Percentiles rank a stretch among this genome's conserved stretches.
These are phyloP conservation scores for Volucella inanis DNA, from an alignment of 2,888 invertebrate species.

Conservation along the genomic window DNA sequence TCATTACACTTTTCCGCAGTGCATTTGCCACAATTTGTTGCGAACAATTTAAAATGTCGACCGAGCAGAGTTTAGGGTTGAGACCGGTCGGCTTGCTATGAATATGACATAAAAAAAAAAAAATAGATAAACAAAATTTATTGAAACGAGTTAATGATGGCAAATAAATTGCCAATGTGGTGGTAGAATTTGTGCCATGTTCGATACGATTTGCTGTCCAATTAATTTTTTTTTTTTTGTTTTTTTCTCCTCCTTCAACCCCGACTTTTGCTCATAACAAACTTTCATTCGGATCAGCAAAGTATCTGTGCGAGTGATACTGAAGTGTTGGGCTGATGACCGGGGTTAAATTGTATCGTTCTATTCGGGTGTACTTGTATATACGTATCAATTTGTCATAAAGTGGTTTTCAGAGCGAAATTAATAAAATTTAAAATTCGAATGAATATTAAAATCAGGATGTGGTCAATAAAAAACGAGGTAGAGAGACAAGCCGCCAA, in stretches of 20 bases:
- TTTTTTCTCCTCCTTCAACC: neutral
- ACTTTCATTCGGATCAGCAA: conserved; percentile 19
- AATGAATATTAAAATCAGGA: conserved; percentile 35
- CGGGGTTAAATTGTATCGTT: no score
- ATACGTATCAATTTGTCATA: conserved; percentile 8
- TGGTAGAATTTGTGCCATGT: neutral
- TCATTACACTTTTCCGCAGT: conserved; percentile 25
- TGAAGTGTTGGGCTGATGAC: no score
- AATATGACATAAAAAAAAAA: neutral
- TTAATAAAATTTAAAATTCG: conserved; percentile 39
- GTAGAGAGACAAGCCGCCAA: neutral
- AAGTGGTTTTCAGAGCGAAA: conserved; percentile 17
- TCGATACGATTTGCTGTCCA: neutral
- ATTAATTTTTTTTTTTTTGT: conserved; percentile 7
- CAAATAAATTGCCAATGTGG: conserved; percentile 23
- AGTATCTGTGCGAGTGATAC: neutral
- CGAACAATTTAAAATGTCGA: conserved; percentile 44
- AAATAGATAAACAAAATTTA: neutral
- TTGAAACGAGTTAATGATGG: conserved; percentile 33
- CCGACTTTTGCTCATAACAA: neutral
- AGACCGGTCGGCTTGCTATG: neutral
- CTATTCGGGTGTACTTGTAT: neutral
- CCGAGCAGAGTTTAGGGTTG: conserved; percentile 33
- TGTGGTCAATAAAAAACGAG: conserved; percentile 24
- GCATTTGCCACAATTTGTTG: conserved; percentile 42